Conservation (phyloP, 2,113 vertebrate species). For the Azemiops feae region DNA sequence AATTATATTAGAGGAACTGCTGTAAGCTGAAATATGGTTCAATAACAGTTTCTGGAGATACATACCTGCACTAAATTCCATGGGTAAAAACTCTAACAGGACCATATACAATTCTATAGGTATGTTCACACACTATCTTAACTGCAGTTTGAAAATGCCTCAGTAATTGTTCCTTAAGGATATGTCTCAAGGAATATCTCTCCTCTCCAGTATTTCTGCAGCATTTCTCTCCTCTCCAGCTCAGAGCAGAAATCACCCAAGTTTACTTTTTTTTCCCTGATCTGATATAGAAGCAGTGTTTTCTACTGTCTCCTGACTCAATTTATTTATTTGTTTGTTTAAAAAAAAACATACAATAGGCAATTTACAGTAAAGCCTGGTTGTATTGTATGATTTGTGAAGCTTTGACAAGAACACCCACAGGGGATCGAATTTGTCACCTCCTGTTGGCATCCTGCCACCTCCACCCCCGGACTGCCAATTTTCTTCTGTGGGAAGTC, state of each 20-base stretch:
- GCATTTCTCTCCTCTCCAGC: not conserved
- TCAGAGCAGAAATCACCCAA: not conserved
- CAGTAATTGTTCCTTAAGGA: not conserved
- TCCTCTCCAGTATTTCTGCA: not conserved
- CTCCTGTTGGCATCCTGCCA: not conserved
- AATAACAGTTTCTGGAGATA: not conserved
- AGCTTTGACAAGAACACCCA: not conserved
- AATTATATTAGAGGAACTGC: not conserved
- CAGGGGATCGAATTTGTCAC: not conserved
- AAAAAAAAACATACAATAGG: not conserved
- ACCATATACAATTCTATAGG: no score
- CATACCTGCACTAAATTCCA: not conserved
- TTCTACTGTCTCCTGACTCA: not conserved
- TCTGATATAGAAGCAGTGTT: not conserved
- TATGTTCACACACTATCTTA: not conserved
- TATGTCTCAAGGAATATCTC: not conserved
- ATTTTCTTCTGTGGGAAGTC: not conserved
- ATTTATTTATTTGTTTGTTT: not conserved
- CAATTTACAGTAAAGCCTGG: not conserved
- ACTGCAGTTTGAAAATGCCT: not conserved
- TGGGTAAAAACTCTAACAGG: not conserved
- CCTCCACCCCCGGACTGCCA: not conserved
- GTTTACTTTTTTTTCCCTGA: not conserved
- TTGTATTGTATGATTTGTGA: not conserved
- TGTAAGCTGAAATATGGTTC: not conserved